phyloP scores from a whole-genome alignment of 2,113 vertebrate species.

The Sylvia atricapilla region DNA sequence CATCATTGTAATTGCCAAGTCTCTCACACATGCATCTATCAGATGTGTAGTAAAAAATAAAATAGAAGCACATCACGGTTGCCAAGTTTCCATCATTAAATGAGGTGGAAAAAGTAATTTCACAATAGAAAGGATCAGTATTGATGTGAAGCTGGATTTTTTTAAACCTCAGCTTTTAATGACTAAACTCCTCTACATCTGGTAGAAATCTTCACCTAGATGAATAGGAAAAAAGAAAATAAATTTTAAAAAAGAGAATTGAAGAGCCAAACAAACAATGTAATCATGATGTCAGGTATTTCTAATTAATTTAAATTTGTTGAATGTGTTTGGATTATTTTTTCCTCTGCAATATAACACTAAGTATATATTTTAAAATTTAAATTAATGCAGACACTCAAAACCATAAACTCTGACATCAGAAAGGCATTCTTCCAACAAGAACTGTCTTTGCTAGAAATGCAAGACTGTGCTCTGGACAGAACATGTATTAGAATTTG shows the following conservation, averaged over 20 bases:
- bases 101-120: conserved; percentile 48
- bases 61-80: neutral
- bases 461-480: neutral
- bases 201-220: neutral
- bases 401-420: neutral
- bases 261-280: neutral
- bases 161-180: neutral
- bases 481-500: neutral
- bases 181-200: neutral
- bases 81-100: neutral
- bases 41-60: conserved; percentile 15
- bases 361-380: neutral
- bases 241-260: neutral
- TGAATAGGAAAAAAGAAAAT: neutral
- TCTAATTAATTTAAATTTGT: neutral
- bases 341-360: neutral
- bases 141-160: neutral
- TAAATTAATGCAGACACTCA: neutral
- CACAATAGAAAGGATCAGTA: conserved; percentile 2
- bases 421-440: neutral
- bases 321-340: neutral
- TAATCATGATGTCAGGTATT: neutral
- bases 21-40: neutral
- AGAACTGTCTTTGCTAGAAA: neutral
- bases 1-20: neutral